Base-by-base conservation (phyloP, 2,113 vertebrate species). In the Arenaria interpres region DNA sequence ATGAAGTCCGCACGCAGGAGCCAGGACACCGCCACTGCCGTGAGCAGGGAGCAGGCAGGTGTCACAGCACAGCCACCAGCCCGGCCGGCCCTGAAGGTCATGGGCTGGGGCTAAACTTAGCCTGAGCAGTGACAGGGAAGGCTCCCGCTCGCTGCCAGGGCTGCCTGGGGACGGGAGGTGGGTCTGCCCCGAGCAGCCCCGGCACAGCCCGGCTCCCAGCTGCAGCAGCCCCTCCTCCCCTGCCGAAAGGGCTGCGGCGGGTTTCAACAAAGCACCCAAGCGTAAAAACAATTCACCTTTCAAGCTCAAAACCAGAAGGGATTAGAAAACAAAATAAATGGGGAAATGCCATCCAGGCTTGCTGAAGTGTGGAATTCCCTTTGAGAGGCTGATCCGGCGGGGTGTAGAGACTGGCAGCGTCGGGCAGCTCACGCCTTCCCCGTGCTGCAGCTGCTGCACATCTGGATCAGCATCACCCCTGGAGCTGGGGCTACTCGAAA, bases 231-330 rank as follows among this genome's bases (percentile, higher is more conserved):
- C 28, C n/a, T 54, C 46, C 25, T 46, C 30, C 43, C 50, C 15
- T 14, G 12, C 27, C 0, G 1, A 63, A 93, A 78, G 50, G 19
- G 23, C 50, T 64, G 33, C 0, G 0, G 48, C 1, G 1, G 27
- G 27, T 53, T 87, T 77, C 74, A 85, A 5, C 2, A 45, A 35
- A 62, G 25, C 59, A 83, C 33, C 2, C 28, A 22, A 50, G 19
- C 1, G 1, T 16, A 35, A 73, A 48, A 56, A 56, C 18, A 81
- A 68, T 51, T 78, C 30, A 28, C 53, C 51, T 75, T 33, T 63
- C 53, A 89, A 50, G 28, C 48, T 87, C 23, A 82, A 66, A 90
- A 74, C 15, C 45, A 67, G 84, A 86, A 54, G 32, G 21, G 35
- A 91, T 27, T 48, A 89, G 41, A 69, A 80, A 92, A 66, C 33